Evolutionary conservation across 2,888 invertebrate species (phyloP).

Genomic region (Acanthosepion pharaonis): DNA sequence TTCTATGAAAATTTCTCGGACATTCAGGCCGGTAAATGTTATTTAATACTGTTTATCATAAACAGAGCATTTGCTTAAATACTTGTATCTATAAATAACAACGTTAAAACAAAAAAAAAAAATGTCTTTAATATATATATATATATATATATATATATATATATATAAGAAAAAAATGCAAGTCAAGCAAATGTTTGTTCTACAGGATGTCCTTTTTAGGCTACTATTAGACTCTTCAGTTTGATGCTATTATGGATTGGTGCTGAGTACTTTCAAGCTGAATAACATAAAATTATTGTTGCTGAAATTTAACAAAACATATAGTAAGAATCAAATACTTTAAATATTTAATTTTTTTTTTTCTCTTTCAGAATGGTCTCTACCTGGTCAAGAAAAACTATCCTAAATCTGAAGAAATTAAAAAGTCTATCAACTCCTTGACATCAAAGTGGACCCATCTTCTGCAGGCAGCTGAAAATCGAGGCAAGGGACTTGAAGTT

Average conservation of each 20-base stretch:
- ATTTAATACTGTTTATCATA: too few species aligned
- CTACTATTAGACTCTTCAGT: neutral
- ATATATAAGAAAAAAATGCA: too few species aligned
- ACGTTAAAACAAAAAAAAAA: too few species aligned
- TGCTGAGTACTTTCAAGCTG: too few species aligned
- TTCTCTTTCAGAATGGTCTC: constrained; percentile 77
- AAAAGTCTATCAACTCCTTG: constrained; percentile 80
- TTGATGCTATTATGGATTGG: neutral
- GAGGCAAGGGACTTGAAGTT: constrained; percentile 91
- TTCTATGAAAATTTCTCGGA: too few species aligned
- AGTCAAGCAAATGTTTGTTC: too few species aligned
- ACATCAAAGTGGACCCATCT: constrained; percentile 86
- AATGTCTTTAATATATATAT: too few species aligned
- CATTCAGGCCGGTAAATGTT: too few species aligned
- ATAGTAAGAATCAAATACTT: neutral
- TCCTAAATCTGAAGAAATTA: constrained; percentile 82
- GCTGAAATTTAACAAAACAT: neutral
- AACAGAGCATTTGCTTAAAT: too few species aligned
- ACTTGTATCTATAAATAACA: too few species aligned
- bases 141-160: too few species aligned
- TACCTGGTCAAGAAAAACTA: constrained; percentile 83
- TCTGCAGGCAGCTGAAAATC: constrained; percentile 81
- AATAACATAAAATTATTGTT: neutral
- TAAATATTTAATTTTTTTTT: constrained; percentile 47
- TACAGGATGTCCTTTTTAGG: too few species aligned